These are phyloP conservation scores for Idaea straminata DNA, from an alignment of 2,888 invertebrate genomes.

Conservation along the genomic window DNA sequence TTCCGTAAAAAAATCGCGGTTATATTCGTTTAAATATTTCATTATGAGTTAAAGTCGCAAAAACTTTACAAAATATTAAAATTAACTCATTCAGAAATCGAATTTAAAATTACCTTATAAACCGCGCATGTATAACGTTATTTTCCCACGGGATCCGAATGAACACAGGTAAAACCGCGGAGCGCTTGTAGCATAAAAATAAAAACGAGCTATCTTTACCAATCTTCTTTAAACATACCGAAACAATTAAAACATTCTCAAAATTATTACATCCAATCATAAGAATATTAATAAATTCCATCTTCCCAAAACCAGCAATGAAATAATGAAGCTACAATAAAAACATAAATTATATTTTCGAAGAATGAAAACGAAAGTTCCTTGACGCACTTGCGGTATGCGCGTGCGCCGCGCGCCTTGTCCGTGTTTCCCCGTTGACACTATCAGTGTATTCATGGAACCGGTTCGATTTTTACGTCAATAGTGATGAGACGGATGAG, in stretches of 20 bases:
- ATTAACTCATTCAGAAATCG: too few species aligned
- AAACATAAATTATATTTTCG: not conserved
- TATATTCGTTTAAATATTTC: too few species aligned
- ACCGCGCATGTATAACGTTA: too few species aligned
- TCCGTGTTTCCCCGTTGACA: not conserved
- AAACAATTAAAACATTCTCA: not conserved
- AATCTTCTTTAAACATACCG: not conserved
- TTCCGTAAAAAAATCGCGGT: too few species aligned
- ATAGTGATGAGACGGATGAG: not conserved
- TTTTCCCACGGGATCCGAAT: too few species aligned
- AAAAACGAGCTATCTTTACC: not conserved
- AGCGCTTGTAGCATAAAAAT: too few species aligned
- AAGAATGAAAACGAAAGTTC: not conserved
- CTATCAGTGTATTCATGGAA: not conserved
- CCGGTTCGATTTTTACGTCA: not conserved
- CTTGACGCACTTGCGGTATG: not conserved
- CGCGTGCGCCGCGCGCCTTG: not conserved
- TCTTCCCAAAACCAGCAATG: not conserved
- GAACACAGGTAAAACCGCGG: too few species aligned
- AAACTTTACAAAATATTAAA: too few species aligned
- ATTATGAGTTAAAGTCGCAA: too few species aligned
- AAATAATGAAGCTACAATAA: not conserved
- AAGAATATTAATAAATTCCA: not conserved
- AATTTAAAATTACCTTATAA: too few species aligned
- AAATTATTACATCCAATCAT: not conserved